Evolutionary conservation across 2,113 vertebrate species (phyloP).

Genomic region (Procavia capensis): DNA sequence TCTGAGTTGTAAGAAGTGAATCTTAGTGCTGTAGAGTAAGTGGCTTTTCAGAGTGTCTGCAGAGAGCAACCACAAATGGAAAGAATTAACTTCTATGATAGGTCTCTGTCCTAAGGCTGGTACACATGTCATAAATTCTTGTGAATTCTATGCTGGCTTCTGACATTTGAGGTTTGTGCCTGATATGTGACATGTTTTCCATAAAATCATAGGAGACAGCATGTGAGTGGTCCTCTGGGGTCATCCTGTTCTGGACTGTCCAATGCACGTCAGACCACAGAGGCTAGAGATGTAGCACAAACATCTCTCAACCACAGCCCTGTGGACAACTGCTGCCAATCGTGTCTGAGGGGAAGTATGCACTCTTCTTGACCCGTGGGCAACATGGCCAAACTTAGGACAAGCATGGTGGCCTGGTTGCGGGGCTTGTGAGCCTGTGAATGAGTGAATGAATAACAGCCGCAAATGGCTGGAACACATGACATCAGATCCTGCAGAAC

Average conservation of each 20-base stretch:
- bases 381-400: no score
- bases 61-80: no score
- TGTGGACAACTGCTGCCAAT: background rate
- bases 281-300: background rate
- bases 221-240: background rate
- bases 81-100: background rate
- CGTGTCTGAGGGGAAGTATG: background rate
- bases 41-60: no score
- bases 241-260: background rate
- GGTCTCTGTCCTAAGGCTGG: background rate
- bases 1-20: no score
- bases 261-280: background rate
- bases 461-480: no score
- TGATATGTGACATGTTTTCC: background rate
- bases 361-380: no score
- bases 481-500: no score
- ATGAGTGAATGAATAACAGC: no score
- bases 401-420: no score
- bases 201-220: background rate
- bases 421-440: no score
- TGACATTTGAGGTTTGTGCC: background rate
- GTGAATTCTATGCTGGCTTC: background rate
- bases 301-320: background rate
- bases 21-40: no score
- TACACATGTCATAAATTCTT: background rate